These are phyloP conservation scores for Hemaris fuciformis DNA, from an alignment of 2,888 invertebrate species.

Conservation along the genomic window DNA sequence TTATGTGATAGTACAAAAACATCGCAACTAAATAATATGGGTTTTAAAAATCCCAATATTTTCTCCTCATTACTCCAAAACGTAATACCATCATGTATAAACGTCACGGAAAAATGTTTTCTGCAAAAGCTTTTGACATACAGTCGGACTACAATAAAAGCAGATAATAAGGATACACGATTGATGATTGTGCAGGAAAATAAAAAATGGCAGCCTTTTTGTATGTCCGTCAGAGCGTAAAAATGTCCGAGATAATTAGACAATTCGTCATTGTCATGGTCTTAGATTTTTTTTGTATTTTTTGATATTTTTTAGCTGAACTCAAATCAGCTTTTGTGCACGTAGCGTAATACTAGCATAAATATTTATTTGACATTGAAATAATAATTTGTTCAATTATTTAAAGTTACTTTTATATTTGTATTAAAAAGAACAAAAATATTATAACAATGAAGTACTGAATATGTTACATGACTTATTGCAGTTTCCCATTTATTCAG, in stretches of 20 bases:
- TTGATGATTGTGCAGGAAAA: slow-evolving; percentile 27
- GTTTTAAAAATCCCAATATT: background rate
- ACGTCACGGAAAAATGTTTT: background rate
- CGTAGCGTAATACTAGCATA: background rate
- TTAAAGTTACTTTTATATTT: too few relatives aligned
- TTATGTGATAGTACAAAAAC: too few relatives aligned
- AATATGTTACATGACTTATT: too few relatives aligned
- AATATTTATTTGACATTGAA: background rate
- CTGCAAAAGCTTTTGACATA: slow-evolving; percentile 1
- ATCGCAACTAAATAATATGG: too few relatives aligned
- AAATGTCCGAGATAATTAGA: slow-evolving; percentile 48
- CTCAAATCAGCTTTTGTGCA: background rate
- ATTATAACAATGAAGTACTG: too few relatives aligned
- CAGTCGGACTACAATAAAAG: background rate
- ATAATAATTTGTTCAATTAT: too few relatives aligned
- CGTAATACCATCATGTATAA: background rate
- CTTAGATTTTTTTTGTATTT: slow-evolving; percentile 28
- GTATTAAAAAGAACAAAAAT: too few relatives aligned
- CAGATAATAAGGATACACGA: slow-evolving; percentile 15
- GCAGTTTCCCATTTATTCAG: too few relatives aligned
- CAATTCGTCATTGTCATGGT: slow-evolving; percentile 45
- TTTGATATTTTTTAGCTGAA: slow-evolving; percentile 25
- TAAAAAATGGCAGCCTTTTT: slow-evolving; percentile 24
- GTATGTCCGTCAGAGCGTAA: slow-evolving; percentile 32
- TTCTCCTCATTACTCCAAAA: background rate